These are phyloP conservation scores for Spicauda simplicius DNA, from an alignment of 2,888 invertebrate genomes.

Conservation along the genomic window DNA sequence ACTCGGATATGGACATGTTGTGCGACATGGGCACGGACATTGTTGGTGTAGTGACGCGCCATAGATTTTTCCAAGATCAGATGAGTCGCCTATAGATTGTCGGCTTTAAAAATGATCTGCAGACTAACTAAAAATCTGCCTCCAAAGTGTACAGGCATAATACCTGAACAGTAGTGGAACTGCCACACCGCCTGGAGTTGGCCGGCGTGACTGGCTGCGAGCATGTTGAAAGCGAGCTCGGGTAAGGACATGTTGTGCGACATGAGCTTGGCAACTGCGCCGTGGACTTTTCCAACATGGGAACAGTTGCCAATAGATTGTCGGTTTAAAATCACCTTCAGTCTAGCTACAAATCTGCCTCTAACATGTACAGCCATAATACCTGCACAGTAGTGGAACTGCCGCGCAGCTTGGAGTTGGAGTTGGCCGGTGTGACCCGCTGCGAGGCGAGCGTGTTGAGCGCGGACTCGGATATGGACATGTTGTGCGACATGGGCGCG, in stretches of 20 bases:
- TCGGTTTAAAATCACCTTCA: neutral
- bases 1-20: conserved; percentile 94
- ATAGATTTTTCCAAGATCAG: too few species aligned
- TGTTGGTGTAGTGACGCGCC: conserved; percentile 74
- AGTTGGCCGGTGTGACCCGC: conserved; percentile 73
- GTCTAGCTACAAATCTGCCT: neutral
- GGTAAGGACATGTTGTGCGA: too few species aligned
- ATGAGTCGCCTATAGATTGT: too few species aligned
- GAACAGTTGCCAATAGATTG: too few species aligned
- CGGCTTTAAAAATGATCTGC: too few species aligned
- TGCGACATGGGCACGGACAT: conserved; percentile 67
- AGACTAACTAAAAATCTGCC: too few species aligned
- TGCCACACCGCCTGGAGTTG: conserved; percentile 84
- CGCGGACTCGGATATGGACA: conserved; percentile 96
- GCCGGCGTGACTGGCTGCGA: too few species aligned
- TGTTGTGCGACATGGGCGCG: conserved; percentile 81
- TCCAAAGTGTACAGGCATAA: too few species aligned
- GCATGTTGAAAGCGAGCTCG: too few species aligned
- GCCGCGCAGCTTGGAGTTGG: conserved; percentile 73
- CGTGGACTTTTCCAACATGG: too few species aligned
- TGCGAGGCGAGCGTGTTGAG: conserved; percentile 89
- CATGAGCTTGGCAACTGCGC: too few species aligned
- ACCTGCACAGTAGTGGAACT: conserved; percentile 82
- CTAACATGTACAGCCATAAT: conserved; percentile 11
- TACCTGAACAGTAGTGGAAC: too few species aligned